Percentiles rank a stretch among this genome's conserved stretches.
Evolutionary conservation across 2,888 invertebrate genomes (phyloP).

Genomic region (Diarsia brunnea): DNA sequence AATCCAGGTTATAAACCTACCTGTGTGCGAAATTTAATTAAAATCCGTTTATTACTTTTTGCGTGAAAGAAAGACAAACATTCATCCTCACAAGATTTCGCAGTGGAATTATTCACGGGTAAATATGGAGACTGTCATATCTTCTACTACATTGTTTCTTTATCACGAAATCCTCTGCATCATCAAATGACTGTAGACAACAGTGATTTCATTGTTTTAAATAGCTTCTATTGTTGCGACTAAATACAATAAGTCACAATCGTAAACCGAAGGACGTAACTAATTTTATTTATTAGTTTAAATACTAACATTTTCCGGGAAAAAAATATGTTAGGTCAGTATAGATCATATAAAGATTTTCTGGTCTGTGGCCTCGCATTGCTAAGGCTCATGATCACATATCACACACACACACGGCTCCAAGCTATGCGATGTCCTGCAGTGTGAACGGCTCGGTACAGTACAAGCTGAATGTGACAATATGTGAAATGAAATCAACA

Average conservation of each 20-base stretch:
- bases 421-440: not conserved
- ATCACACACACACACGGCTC: not conserved
- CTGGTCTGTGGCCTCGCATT: not conserved
- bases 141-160: too few species aligned
- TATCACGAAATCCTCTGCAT: conserved; percentile 15
- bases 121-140: not conserved
- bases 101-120: conserved; percentile 12
- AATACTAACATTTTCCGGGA: not conserved
- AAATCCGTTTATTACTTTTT: too few species aligned
- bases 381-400: not conserved
- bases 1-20: not conserved
- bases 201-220: conserved; percentile 16
- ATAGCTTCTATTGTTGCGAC: conserved; percentile 3
- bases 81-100: not conserved
- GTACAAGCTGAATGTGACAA: not conserved
- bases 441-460: not conserved
- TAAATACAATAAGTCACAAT: not conserved
- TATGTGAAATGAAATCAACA: not conserved
- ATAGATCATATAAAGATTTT: not conserved
- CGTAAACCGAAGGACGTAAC: not conserved
- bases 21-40: not conserved
- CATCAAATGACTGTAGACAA: conserved; percentile 10
- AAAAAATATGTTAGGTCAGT: not conserved
- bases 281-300: not conserved
- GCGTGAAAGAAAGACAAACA: not conserved